These are phyloP conservation scores for Triplophysa yarkandensis DNA, from an alignment of 2,797 vertebrate genomes.

Conservation along the genomic window DNA sequence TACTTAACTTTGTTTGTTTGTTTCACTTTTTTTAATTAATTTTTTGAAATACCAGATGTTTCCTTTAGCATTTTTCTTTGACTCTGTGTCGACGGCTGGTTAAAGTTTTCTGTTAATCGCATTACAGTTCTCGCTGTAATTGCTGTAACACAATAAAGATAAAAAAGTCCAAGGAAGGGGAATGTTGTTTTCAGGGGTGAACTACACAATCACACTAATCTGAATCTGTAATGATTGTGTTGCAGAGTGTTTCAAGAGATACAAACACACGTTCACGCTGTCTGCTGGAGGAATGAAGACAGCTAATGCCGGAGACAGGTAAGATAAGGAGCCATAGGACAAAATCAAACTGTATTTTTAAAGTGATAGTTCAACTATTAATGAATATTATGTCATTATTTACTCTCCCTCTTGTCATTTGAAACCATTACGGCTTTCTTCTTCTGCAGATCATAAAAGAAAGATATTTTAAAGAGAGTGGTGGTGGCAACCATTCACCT, in stretches of 20 bases:
- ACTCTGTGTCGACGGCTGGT: background rate
- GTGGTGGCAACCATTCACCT: no score
- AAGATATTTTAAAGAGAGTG: background rate
- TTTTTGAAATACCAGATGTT: background rate
- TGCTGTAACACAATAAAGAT: background rate
- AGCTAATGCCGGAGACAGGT: conserved; percentile 56
- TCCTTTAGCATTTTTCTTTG: background rate
- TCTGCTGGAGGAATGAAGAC: conserved; percentile 51
- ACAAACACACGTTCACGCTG: conserved; percentile 15
- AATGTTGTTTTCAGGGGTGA: background rate
- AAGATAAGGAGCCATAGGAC: background rate
- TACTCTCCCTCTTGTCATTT: no score
- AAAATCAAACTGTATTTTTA: background rate
- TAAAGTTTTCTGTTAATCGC: background rate
- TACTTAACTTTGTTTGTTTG: background rate
- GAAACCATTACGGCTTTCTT: no score
- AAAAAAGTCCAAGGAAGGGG: background rate
- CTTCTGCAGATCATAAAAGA: no score
- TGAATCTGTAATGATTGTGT: conserved; percentile 29
- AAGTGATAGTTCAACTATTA: no score
- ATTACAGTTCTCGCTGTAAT: background rate
- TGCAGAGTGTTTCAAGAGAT: conserved; percentile 43
- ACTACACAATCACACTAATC: conserved; percentile 20
- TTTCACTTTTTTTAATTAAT: conserved; percentile 6
- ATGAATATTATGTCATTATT: no score